Base-by-base conservation (phyloP, 2,888 invertebrate species). In the Orchesellides sinensis region DNA sequence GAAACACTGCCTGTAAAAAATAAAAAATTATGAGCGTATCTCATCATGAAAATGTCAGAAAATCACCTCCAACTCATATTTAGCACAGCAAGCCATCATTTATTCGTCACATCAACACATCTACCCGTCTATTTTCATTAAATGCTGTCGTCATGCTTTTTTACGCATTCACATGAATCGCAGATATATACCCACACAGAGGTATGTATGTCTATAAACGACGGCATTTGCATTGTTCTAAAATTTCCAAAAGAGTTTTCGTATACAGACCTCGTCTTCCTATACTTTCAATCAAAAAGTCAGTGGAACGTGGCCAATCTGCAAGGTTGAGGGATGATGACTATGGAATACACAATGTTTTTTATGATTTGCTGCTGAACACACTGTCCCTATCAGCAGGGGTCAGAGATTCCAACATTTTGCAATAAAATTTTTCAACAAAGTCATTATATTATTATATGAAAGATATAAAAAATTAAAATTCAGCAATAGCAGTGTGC, bases 401-500 rank as follows among this genome's bases (percentile, higher is more conserved):
- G 77, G 77, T 77, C 66, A 77, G 32, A 77, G 77, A 77, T 77
- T 77, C 77, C 77, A 77, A 68, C 77, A 77, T 77, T 77, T 77
- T 77, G 66, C 77, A 77, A 77, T 77, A 66, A 77, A 77, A 77
- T 59, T 77, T 73, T 77, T 77, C 77, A 77, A 77, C 77, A 77
- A 77, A 77, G 77, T 77, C 77, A 77, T 77, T 75, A 75, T 45
- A 45, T 45, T 66, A 66, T 66, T 77, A 59, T 77, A 68, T 68
- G 77, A 77, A 68, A 68, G 59, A 56, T 54, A 77, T 77, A 68
- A 77, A 75, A 75, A 77, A 77, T 77, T 77, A 77, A 77, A 77
- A 77, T 77, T 77, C 77, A 68, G 49, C 77, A 66, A 32, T 45
- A 45, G 68, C 49, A 32, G 23, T n/a, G n/a, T n/a, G 49, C 45